Evolutionary conservation across 1,140 invertebrate species (phyloP), one percentile per base, ranked within the genome.

Genomic region (Apis dorsata): DNA sequence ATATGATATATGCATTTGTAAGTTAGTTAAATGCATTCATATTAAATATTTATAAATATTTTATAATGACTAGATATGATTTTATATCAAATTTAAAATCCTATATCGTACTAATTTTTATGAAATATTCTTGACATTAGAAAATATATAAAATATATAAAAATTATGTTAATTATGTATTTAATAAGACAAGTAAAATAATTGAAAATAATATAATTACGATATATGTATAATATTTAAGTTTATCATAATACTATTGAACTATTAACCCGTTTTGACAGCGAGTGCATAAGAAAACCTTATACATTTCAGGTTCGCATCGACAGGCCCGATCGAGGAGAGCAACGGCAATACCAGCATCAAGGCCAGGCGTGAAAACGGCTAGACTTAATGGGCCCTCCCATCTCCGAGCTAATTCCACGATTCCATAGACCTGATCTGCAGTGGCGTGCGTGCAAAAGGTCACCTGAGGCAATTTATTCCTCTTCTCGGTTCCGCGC

Each of bases 391-490:
- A 94, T 0, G 96, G 96, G 7, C 97, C 97, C 84, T 97, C 95
- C 97, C 97, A 94, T 91, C 95, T 93, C 87, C 92, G 94, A 4
- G 95, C 95, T n/a, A 97, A 94, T 91, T 97, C 96, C 15, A 95
- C 94, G 21, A 97, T 92, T 83, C 96, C 96, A 84, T 96, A 95
- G 62, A 97, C 93, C 92, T 97, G 97, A 90, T 97, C 96, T 2
- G 96, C 95, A 0, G 96, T 97, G 0, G 96, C 95, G 91, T 97
- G 97, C 3, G 96, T 97, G n/a, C 95, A 96, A 63, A 96, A 95
- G 0, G 96, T 97, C 2, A 94, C 77, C 65, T 90, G 85, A 9
- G 92, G 92, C 68, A 89, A 93, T 88, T 24, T 86, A 85, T 91
- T 90, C 92, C 73, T 87, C 65, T 65, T 55, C 73, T 93, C 49